These are phyloP conservation scores for Falco biarmicus DNA, from an alignment of 2,797 vertebrate genomes.

Conservation along the genomic window DNA sequence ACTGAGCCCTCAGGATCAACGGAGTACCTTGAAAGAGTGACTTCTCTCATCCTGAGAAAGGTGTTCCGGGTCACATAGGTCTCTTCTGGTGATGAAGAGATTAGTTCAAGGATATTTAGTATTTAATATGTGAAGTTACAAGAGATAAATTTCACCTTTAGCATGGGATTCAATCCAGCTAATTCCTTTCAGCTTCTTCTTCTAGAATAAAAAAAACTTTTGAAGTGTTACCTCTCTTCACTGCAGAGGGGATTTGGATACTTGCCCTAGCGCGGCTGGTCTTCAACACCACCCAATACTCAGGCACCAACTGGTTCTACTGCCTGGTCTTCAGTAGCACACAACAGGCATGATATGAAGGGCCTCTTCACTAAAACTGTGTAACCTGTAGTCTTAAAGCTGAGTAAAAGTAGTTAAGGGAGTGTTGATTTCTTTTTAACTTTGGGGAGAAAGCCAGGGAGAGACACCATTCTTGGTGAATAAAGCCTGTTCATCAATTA, in stretches of 20 bases:
- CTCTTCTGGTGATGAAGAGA: background rate
- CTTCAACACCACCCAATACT: background rate
- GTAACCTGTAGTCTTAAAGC: background rate
- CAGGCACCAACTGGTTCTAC: background rate
- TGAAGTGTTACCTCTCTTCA: background rate
- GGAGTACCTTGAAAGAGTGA: background rate
- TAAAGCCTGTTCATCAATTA: background rate
- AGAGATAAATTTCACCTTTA: background rate
- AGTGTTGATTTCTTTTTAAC: background rate
- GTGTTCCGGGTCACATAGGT: background rate
- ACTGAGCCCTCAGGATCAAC: background rate
- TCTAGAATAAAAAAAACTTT: background rate
- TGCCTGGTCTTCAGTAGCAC: background rate
- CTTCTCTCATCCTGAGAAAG: background rate
- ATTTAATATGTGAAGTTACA: background rate
- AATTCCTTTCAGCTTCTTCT: background rate
- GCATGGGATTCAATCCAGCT: background rate
- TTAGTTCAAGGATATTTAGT: background rate
- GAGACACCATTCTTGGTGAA: background rate
- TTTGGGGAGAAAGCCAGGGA: background rate
- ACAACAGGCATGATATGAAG: background rate
- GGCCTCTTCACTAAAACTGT: background rate
- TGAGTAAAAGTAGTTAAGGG: background rate
- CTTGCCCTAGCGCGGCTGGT: background rate
- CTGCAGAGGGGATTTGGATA: background rate